Evolutionary conservation across 1,140 invertebrate species (phyloP), one percentile per base, ranked within the genome.

Genomic region (Caerostris darwini): DNA sequence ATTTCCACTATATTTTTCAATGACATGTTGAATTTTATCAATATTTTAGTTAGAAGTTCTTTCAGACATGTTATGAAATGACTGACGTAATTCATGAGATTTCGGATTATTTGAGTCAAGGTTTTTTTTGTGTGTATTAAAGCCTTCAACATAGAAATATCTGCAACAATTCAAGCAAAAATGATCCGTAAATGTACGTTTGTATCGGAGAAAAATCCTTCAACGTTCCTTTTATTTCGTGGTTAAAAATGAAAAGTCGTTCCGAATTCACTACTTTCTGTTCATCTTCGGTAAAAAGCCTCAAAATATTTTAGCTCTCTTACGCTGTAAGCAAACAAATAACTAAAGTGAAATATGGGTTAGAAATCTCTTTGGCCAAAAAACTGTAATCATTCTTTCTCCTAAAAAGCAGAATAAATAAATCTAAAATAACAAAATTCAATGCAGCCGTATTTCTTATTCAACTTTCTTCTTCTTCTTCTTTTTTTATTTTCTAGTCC

Each of bases 401-500:
- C 17, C 10, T 19, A 61, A 61, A 61, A 61, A 87, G 53, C 50
- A 14, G 58, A 87, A 53, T 87, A 87, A 61, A 64, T 64, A 87
- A 87, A 87, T 34, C 59, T 34, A 64, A 50, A 87, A 87, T 61
- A 87, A 87, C 57, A 64, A 59, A 61, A 87, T 87, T 34, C 85
- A 87, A 64, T 64, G 19, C 59, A 61, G n/a, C 34, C 58, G 34
- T 87, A 87, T 87, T 87, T 87, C 85, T 87, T 59, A 61, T 87
- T 87, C 34, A 14, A 50, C n/a, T 64, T 34, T 34, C 34, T 34
- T 34, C 34, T 34, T 34, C 34, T 34, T 34, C 34, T 34, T 34
- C 34, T 34, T 61, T 50, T 64, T 17, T 53, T 81, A 50, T 81
- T 53, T 57, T 57, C 56, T 85, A 34, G 19, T 5, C 57, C 34